phyloP scores from a whole-genome alignment of 2,888 invertebrate species.

The Pachycephus smyrnensis region DNA sequence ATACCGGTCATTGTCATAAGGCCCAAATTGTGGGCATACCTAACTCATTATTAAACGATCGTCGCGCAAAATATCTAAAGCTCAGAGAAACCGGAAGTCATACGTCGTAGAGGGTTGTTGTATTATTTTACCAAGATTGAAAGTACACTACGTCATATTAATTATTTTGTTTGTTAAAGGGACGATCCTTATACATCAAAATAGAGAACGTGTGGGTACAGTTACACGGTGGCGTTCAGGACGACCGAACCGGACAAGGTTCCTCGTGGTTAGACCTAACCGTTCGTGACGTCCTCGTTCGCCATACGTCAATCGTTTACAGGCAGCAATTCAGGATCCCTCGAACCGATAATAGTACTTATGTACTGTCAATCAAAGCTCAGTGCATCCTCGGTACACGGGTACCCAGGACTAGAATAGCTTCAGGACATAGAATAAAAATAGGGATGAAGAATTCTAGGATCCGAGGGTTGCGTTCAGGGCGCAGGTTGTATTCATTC shows the following conservation, averaged over 20 bases:
- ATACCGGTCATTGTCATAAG: not conserved
- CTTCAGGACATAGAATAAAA: not conserved
- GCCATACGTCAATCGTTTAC: not conserved
- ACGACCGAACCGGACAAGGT: not conserved
- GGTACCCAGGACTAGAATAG: not conserved
- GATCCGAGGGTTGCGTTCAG: not conserved
- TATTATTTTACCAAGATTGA: not conserved
- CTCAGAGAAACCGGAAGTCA: not conserved
- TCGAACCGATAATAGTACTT: not conserved
- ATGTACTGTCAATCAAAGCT: not conserved
- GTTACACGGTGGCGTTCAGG: not conserved
- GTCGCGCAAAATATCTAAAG: not conserved
- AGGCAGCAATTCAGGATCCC: not conserved
- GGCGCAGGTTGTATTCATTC: constrained; percentile 62
- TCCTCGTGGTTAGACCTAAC: not conserved
- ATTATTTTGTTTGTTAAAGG: not conserved
- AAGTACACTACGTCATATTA: not conserved
- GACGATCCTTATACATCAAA: not conserved
- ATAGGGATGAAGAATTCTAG: not conserved
- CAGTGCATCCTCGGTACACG: not conserved
- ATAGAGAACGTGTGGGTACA: not conserved
- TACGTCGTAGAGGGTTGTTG: not conserved
- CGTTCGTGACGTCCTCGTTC: not conserved
- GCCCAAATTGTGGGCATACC: constrained; percentile 1
- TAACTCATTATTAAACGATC: not conserved